Base-by-base conservation (phyloP, 2,888 invertebrate genomes). In the Beris chalybata region DNA sequence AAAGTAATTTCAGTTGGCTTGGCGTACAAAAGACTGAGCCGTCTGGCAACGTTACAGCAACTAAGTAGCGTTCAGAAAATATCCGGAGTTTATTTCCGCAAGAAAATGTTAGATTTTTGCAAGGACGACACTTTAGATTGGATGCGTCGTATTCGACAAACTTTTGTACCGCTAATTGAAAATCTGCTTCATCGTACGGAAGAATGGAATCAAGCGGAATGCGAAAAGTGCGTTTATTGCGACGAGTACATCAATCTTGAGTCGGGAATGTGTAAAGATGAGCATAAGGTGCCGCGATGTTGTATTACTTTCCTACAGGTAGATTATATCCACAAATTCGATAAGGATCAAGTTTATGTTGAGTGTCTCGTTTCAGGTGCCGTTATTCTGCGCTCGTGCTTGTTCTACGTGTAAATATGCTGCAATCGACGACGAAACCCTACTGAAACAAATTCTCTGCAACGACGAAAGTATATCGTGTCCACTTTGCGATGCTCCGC, bases 301-400 rank as follows among this genome's bases (percentile, higher is more conserved):
- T 72, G 67, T 30, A 71, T 80, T 13, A 76, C 78, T 13, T 76
- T 67, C 67, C 38, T 75, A 0, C 74, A 76, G 74, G 79, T 79
- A 70, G 44, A 45, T 32, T 52, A 13, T 43, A 31, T 57, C 13
- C 29, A 12, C 45, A 22, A 44, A 45, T 7, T 7, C 9, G 9
- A 38, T 38, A 38, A 38, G 5, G 5, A 38, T 38, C 38, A 38
- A 38, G 22, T 22, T 22, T 1, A 22, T 22, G 1, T 22, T 3
- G 3, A 22, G 22, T 22, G 22, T 22, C 22, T 22, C 3, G 63
- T 70, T 76, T 7, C 52, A 74, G 67, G 64, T 75, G 11, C 71
- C 71, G 4, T 63, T 74, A 5, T 70, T 77, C 57, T 70, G 73
- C n/a, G 73, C 72, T 9, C 72, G 71, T 54, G 74, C 70, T 56